A percentile compares a stretch with the other conserved stretches of the same genome.
These are phyloP conservation scores for Parnassius apollo DNA, from an alignment of 2,888 invertebrate genomes.

Conservation along the genomic window DNA sequence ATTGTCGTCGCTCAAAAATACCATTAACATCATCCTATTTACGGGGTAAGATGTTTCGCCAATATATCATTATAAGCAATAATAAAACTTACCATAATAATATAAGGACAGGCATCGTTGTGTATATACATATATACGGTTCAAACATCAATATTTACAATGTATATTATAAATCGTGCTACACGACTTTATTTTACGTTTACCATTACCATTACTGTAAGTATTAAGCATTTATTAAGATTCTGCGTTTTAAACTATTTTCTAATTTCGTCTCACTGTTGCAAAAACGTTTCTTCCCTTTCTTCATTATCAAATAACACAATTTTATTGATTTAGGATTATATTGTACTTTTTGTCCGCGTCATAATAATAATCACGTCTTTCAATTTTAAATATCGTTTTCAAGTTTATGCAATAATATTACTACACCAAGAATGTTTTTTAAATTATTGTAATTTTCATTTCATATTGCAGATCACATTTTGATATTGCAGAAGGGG, in stretches of 20 bases:
- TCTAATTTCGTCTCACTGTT: conserved; percentile 1
- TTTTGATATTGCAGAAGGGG: too few relatives aligned
- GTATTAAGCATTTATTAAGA: conserved; percentile 4
- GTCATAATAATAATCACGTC: too few relatives aligned
- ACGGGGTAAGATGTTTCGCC: conserved; percentile 58
- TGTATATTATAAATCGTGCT: conserved; percentile 17
- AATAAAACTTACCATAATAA: conserved; percentile 44
- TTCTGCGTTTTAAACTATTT: background rate
- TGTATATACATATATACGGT: conserved; percentile 25
- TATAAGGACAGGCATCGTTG: conserved; percentile 29
- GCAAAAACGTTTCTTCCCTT: conserved; percentile 1
- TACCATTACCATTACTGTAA: conserved; percentile 14
- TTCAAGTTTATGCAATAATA: too few relatives aligned
- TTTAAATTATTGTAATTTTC: too few relatives aligned
- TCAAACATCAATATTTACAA: conserved; percentile 15
- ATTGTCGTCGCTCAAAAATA: conserved; percentile 58
- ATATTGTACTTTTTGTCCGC: too few relatives aligned
- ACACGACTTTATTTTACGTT: conserved; percentile 11
- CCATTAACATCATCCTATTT: conserved; percentile 58
- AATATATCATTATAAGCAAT: conserved; percentile 73
- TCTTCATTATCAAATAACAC: background rate
- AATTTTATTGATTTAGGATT: too few relatives aligned
- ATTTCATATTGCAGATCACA: too few relatives aligned
- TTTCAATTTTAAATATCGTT: too few relatives aligned
- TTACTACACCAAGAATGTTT: too few relatives aligned